Evolutionary conservation across 2,888 invertebrate species (phyloP).

Genomic region (Cetonia aurata): DNA sequence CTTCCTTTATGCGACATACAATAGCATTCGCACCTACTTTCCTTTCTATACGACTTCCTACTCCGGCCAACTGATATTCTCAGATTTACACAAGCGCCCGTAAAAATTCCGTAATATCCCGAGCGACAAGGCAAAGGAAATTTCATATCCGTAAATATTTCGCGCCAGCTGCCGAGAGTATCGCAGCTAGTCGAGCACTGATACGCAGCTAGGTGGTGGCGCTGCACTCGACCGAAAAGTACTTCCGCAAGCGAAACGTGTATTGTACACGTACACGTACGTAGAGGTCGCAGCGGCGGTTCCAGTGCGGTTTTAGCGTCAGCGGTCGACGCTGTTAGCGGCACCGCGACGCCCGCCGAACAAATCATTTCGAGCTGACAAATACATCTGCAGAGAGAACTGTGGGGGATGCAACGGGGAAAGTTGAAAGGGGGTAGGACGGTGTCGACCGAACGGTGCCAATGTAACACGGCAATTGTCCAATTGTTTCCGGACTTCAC

Average conservation of each 20-base stretch:
- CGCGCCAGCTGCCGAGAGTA: neutral
- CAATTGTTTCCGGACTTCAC: conserved; percentile 57
- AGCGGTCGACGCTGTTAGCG: conserved; percentile 52
- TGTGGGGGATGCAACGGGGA: too few relatives aligned
- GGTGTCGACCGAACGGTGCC: conserved; percentile 22
- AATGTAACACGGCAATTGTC: conserved; percentile 54
- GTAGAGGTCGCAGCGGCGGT: conserved; percentile 24
- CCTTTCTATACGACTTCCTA: neutral
- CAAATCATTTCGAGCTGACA: conserved; percentile 58
- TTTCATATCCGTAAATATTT: conserved; percentile 23
- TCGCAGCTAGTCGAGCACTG: neutral
- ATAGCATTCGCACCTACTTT: neutral
- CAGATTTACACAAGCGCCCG: neutral
- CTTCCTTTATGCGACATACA: neutral
- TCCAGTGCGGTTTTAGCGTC: conserved; percentile 54
- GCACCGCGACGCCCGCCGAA: conserved; percentile 49
- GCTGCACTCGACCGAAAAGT: conserved; percentile 18
- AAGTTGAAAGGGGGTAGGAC: too few relatives aligned
- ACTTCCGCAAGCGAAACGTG: conserved; percentile 9
- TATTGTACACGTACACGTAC: neutral
- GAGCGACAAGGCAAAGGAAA: neutral
- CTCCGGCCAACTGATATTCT: neutral
- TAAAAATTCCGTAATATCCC: neutral
- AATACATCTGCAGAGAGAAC: conserved; percentile 57
- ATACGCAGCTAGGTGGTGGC: too few relatives aligned